Evolutionary conservation across 2,888 invertebrate species (phyloP), one percentile per base, ranked within the genome.

Genomic region (Trachelus troglodyta): DNA sequence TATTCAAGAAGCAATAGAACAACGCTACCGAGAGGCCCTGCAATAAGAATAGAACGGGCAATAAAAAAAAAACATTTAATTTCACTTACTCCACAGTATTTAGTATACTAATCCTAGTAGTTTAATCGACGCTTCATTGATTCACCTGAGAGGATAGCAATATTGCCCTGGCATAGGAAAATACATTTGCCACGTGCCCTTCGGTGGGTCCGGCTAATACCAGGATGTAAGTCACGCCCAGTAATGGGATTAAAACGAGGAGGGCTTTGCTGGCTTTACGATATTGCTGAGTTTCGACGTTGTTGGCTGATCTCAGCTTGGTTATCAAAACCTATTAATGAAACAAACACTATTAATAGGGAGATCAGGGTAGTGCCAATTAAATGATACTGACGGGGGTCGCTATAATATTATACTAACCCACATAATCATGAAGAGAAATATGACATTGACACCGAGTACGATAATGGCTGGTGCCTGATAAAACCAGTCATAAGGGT

Each of bases 1-100:
- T 96, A 92, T 98, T 98, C 87, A 98, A 94, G 92, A 98, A 98
- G 92, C 98, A 98, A 93, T 97, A 98, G 92, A 98, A 96, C 80
- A 98, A 92, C 4, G 98, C 97, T 81, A 98, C 97, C 76, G 95
- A 96, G 89, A 98, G 96, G 80, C 98, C 98, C 98, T 98, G 92
- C 4, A 92, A 78, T 77, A 83, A 37, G 77, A 73, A 34, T 71
- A 4, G 35, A 73, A 74, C 9, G 34, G 56, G 35, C 30, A 69
- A 74, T 74, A 76, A 82, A 79, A 69, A 69, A n/a, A 33, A 34
- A 34, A 34, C 35, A 35, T 35, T 34, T 12, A 69, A 30, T 34
- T 9, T 73, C 23, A 69, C 30, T 80, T 76, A 23, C 15, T 56
- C 23, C 56, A 56, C 15, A 9, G 23, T 2, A 56, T 23, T 56